These are phyloP conservation scores for Bombus soroeensis DNA, from an alignment of 1,140 invertebrate species.

Conservation along the genomic window DNA sequence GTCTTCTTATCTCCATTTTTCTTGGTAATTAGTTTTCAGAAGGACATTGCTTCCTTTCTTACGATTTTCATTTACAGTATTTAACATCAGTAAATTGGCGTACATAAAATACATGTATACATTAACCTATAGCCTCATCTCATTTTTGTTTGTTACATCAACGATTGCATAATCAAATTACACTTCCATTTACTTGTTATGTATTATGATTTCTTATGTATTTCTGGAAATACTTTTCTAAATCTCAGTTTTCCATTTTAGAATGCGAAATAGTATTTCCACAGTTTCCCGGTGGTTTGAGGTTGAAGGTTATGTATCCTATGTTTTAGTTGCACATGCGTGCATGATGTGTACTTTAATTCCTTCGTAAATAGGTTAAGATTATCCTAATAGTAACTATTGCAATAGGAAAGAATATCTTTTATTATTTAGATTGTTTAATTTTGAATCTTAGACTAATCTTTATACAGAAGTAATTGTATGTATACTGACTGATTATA, in stretches of 20 bases:
- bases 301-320: background rate
- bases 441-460: no score
- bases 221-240: no score
- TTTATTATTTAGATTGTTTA: background rate
- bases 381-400: background rate
- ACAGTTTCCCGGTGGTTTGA: background rate
- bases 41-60: background rate
- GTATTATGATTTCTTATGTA: background rate
- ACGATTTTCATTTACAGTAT: background rate
- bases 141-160: background rate
- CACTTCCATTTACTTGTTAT: background rate
- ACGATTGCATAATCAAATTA: background rate
- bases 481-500: no score
- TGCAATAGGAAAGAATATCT: background rate
- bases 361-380: background rate
- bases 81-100: no score
- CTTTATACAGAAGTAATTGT: no score
- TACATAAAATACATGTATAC: background rate
- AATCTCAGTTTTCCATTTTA: background rate
- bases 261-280: background rate
- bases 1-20: conserved; percentile 36
- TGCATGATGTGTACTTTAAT: background rate
- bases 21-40: conserved; percentile 29
- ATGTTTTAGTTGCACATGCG: background rate
- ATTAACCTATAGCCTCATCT: background rate